These are phyloP conservation scores for Bombus waltoni DNA, from an alignment of 1,140 invertebrate species.

Conservation along the genomic window DNA sequence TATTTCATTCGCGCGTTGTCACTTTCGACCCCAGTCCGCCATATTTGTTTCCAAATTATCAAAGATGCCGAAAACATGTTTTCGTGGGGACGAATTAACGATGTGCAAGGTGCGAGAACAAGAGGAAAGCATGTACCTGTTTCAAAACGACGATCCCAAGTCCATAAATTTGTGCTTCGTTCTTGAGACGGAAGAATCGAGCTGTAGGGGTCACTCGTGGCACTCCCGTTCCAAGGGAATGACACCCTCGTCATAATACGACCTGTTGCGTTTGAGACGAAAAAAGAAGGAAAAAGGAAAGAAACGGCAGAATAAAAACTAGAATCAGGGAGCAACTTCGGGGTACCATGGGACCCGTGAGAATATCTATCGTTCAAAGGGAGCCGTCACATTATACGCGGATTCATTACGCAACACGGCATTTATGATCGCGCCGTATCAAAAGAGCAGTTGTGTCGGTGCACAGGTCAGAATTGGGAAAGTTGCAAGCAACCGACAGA, in stretches of 20 bases:
- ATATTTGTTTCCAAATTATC: not conserved
- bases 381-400: slow-evolving; percentile 73
- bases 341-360: slow-evolving; percentile 65
- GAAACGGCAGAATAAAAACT: slow-evolving; percentile 1
- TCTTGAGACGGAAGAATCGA: slow-evolving; percentile 56
- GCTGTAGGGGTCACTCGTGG: slow-evolving; percentile 47
- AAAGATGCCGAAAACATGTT: not conserved
- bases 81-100: slow-evolving; percentile 9
- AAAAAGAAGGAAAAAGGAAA: slow-evolving; percentile 39
- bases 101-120: slow-evolving; percentile 26
- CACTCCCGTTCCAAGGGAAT: slow-evolving; percentile 51
- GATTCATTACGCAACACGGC: slow-evolving; percentile 76
- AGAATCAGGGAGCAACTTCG: slow-evolving; percentile 11
- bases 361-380: slow-evolving; percentile 76
- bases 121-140: slow-evolving; percentile 45
- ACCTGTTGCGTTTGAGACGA: slow-evolving; percentile 71
- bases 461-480: not conserved
- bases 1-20: no score
- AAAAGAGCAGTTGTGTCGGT: slow-evolving; percentile 53
- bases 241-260: slow-evolving; percentile 72
- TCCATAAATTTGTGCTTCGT: slow-evolving; percentile 72
- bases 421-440: slow-evolving; percentile 64
- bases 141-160: slow-evolving; percentile 46
- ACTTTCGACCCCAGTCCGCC: not conserved
- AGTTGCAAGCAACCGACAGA: not conserved